Conservation (phyloP, 2,888 invertebrate species). For the Griposia aprilina region DNA sequence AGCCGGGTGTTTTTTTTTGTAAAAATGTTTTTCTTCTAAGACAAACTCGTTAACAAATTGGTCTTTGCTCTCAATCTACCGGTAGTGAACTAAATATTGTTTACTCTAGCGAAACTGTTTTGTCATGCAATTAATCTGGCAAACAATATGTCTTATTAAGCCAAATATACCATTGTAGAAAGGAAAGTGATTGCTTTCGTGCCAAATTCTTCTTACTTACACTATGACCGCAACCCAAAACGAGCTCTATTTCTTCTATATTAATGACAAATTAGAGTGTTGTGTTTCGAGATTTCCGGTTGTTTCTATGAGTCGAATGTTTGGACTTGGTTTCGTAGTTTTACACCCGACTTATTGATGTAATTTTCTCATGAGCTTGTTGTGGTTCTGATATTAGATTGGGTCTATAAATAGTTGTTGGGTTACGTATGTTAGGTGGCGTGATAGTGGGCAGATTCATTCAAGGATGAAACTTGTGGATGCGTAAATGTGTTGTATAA, state of each 20-base stretch:
- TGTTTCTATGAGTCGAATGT: conserved; percentile 8
- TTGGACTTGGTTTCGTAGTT: conserved; percentile 24
- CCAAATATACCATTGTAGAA: conserved; percentile 42
- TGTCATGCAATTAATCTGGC: conserved; percentile 34
- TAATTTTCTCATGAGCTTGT: conserved; percentile 19
- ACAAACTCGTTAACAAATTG: background rate
- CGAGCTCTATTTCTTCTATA: background rate
- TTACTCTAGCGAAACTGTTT: conserved; percentile 19
- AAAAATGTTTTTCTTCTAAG: too few species aligned
- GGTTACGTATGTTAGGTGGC: conserved; percentile 50
- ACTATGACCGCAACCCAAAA: conserved; percentile 16
- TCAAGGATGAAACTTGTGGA: conserved; percentile 37
- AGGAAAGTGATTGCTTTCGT: conserved; percentile 43
- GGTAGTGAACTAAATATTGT: conserved; percentile 20
- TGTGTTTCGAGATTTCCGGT: background rate
- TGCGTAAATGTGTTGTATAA: conserved; percentile 21
- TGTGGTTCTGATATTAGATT: conserved; percentile 31
- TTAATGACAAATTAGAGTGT: background rate
- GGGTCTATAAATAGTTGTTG: conserved; percentile 35
- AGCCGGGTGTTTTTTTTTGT: too few species aligned
- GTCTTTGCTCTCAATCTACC: background rate
- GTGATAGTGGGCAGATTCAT: conserved; percentile 58
- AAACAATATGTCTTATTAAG: conserved; percentile 50
- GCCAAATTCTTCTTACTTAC: conserved; percentile 46
- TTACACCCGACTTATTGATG: conserved; percentile 20